Evolutionary conservation across 2,113 vertebrate species (phyloP), one percentile per base, ranked within the genome.

Genomic region (Pterocles burchelli): DNA sequence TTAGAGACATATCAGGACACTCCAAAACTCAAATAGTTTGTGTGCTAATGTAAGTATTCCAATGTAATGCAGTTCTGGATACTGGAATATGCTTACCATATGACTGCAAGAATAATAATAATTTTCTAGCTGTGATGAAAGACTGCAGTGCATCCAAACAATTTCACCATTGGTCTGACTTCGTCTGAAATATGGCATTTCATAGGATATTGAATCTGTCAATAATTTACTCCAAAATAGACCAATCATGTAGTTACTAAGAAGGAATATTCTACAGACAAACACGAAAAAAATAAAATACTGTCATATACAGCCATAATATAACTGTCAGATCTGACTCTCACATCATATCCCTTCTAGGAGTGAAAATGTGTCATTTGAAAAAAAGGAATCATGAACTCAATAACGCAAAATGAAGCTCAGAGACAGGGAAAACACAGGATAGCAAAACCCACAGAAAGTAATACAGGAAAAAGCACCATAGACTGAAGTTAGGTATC

Each of bases 241-340:
- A 45, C 16, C 7, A 51, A 26, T 66, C 18, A n/a, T 6, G 19
- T 58, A 78, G n/a, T 62, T 38, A 28, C 51, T 54, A 25, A 62
- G 36, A 85, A 91, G 15, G 38, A 85, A 79, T 81, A 78, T 41
- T 89, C 26, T 89, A 41, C 36, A 62, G 46, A 31, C 4, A 49
- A 74, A 70, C 0, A 0, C 48, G 10, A 16, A 65, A 73, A 67
- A 48, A 73, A 29, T 55, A 1, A 14, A 62, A 52, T 36, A 28
- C 21, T 36, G 18, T 49, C 36, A 25, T 72, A 62, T 29, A 19
- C 20, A 51, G n/a, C 55, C 52, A 12, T 57, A 65, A 55, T 19
- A 11, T 24, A 81, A 65, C 16, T 48, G 21, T 77, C 18, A 24
- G 25, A 20, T 70, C 28, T 70, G 48, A 62, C 14, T 87, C 9